These are phyloP conservation scores for Plebejus argus DNA, from an alignment of 2,888 invertebrate genomes.

Conservation along the genomic window DNA sequence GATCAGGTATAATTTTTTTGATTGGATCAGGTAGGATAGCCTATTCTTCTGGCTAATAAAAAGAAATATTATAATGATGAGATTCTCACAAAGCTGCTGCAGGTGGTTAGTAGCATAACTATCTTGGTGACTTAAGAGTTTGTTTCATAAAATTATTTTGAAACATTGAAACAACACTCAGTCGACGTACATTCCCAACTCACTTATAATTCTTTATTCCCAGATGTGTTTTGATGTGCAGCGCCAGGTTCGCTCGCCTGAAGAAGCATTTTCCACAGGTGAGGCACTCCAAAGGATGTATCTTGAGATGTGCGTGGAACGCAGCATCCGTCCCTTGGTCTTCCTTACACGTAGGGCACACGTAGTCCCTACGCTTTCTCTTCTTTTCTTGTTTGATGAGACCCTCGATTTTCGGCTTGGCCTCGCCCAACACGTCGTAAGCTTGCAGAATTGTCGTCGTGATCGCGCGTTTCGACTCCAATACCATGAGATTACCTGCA, in stretches of 20 bases:
- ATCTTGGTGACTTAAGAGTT: background rate
- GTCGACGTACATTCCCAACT: constrained; percentile 49
- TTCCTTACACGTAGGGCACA: constrained; percentile 75
- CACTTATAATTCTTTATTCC: constrained; percentile 86
- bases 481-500: constrained; percentile 55
- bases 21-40: no score
- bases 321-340: constrained; percentile 85
- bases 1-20: no score
- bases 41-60: no score
- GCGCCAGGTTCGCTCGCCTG: constrained; percentile 85
- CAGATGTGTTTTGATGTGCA: constrained; percentile 90
- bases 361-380: constrained; percentile 58
- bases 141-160: background rate
- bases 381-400: constrained; percentile 73
- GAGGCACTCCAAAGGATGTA: constrained; percentile 91
- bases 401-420: constrained; percentile 70
- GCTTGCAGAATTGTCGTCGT: constrained; percentile 57
- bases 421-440: constrained; percentile 59
- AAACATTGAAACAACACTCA: background rate
- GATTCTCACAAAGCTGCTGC: no score
- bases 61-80: no score
- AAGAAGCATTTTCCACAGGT: constrained; percentile 91
- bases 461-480: constrained; percentile 64
- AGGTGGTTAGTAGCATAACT: no score
- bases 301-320: constrained; percentile 87